Conservation (phyloP, 2,797 vertebrate genomes). For the Pseudomugil gertrudae region DNA sequence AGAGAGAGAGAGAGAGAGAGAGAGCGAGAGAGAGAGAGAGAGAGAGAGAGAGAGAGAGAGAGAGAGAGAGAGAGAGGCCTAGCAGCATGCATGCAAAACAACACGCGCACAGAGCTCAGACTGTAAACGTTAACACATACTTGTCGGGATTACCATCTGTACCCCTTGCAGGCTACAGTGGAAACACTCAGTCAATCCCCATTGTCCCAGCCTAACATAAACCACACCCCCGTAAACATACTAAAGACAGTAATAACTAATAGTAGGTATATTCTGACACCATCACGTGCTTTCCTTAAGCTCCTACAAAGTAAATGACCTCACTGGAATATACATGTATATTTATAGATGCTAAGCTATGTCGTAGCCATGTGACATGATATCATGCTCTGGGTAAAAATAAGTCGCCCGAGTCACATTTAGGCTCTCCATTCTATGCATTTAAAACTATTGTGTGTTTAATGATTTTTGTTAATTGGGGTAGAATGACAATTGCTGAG, state of each 20-base stretch:
- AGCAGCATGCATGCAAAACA: slow-evolving; percentile 13
- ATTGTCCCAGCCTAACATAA: background rate
- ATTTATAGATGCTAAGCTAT: slow-evolving; percentile 61
- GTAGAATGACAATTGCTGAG: background rate
- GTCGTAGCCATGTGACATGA: slow-evolving; percentile 35
- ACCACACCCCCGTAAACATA: background rate
- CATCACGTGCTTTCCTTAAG: slow-evolving; percentile 23
- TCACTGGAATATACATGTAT: slow-evolving; percentile 29
- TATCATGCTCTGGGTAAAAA: background rate
- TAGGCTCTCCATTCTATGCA: background rate
- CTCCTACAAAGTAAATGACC: slow-evolving; percentile 28
- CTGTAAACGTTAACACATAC: slow-evolving; percentile 64
- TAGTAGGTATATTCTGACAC: slow-evolving; percentile 20
- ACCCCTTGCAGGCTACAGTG: slow-evolving; percentile 27
- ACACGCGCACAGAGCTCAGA: slow-evolving; percentile 35
- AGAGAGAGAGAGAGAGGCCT: no score
- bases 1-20: no score
- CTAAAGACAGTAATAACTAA: slow-evolving; percentile 14
- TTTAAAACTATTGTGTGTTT: background rate
- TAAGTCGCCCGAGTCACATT: background rate
- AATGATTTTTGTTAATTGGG: background rate
- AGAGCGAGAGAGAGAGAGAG: no score
- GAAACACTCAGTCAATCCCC: slow-evolving; percentile 49
- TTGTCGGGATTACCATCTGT: slow-evolving; percentile 54
- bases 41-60: no score